phyloP scores from a whole-genome alignment of 2,888 invertebrate species.

The Cosmopolites sordidus region DNA sequence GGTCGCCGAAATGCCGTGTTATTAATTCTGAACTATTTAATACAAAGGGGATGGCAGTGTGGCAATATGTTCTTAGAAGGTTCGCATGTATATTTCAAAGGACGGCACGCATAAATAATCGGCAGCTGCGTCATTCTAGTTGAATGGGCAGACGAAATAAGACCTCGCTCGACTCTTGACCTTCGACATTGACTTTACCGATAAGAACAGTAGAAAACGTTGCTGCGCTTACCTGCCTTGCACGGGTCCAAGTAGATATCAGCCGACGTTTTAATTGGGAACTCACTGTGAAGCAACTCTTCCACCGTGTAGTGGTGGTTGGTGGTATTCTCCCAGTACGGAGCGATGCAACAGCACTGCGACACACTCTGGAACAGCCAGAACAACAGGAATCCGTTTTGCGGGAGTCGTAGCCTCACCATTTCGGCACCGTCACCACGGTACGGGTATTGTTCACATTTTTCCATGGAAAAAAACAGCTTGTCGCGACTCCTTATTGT shows the following conservation, averaged over 20 bases:
- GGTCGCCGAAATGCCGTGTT: background rate
- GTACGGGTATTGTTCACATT: background rate
- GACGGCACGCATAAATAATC: too few species aligned
- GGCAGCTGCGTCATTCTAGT: too few species aligned
- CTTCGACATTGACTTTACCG: too few species aligned
- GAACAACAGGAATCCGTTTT: background rate
- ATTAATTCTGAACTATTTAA: background rate
- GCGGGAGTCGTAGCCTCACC: background rate
- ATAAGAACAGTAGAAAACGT: too few species aligned
- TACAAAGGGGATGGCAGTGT: background rate
- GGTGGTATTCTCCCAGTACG: background rate
- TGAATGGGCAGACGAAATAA: too few species aligned
- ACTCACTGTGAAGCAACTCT: conserved; percentile 61
- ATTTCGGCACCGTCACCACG: background rate
- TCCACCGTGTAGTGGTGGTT: conserved; percentile 55
- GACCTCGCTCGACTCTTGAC: too few species aligned
- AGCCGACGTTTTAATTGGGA: conserved; percentile 64
- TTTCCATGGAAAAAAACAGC: background rate
- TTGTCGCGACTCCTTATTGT: background rate
- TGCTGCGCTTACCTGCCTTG: conserved; percentile 66
- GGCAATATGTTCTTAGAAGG: too few species aligned
- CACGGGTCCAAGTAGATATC: conserved; percentile 82
- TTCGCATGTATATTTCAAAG: too few species aligned
- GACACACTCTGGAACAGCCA: background rate
- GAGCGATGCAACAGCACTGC: background rate